Evolutionary conservation across 2,888 invertebrate species (phyloP).

Genomic region (Scelioninae gen. 2): DNA sequence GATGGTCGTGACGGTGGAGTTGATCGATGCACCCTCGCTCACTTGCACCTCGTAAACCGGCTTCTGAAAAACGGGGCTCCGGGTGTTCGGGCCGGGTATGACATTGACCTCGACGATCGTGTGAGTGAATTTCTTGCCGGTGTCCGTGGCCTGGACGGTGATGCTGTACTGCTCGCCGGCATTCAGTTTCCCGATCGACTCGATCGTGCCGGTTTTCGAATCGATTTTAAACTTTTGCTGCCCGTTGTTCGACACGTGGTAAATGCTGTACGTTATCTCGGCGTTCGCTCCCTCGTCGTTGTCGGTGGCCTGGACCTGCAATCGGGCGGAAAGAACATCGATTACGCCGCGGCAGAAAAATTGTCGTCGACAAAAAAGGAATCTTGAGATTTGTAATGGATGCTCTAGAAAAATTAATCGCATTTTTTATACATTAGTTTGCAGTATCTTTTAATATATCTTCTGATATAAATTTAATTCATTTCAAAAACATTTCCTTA

Average conservation of each 20-base stretch:
- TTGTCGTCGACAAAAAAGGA: too few species aligned
- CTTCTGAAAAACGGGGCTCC: slow-evolving; percentile 88
- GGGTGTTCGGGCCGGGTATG: slow-evolving; percentile 88
- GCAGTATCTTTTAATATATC: too few species aligned
- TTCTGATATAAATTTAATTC: too few species aligned
- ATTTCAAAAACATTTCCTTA: too few species aligned
- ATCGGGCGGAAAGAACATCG: neutral
- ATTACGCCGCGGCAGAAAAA: too few species aligned
- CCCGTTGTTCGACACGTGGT: slow-evolving; percentile 94
- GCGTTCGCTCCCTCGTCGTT: slow-evolving; percentile 92
- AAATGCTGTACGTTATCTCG: slow-evolving; percentile 87
- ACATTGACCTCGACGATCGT: slow-evolving; percentile 91
- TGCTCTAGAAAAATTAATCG: too few species aligned
- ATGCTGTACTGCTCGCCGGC: slow-evolving; percentile 93
- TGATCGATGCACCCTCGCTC: slow-evolving; percentile 92
- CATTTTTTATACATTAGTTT: too few species aligned
- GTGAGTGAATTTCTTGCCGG: slow-evolving; percentile 87
- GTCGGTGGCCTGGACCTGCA: slow-evolving; percentile 86
- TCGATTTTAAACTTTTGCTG: slow-evolving; percentile 90
- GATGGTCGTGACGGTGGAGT: slow-evolving; percentile 88
- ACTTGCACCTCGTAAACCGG: slow-evolving; percentile 91
- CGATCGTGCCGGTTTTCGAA: slow-evolving; percentile 85
- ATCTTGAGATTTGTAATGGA: too few species aligned
- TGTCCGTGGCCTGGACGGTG: slow-evolving; percentile 89
- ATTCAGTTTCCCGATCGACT: slow-evolving; percentile 86